phyloP scores from a whole-genome alignment of 2,888 invertebrate species.

The Nasonovia ribisnigri region DNA sequence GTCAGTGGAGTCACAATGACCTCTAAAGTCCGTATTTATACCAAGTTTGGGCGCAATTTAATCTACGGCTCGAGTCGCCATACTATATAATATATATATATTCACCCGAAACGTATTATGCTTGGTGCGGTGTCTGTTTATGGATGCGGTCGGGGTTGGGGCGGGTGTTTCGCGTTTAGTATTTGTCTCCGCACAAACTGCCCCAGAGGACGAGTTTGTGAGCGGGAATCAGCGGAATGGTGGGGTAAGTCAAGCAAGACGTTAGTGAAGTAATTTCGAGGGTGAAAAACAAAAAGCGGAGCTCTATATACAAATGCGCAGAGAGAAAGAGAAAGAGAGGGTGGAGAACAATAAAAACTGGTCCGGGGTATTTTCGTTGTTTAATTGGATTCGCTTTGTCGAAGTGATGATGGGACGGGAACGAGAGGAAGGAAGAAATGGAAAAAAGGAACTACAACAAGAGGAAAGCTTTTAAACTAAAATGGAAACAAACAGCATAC shows the following conservation, averaged over 20 bases:
- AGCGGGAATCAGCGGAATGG: not conserved
- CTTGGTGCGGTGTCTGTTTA: not conserved
- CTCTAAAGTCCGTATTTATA: slow-evolving; percentile 40
- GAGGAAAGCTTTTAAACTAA: slow-evolving; percentile 65
- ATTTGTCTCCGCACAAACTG: slow-evolving; percentile 46
- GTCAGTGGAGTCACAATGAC: slow-evolving; percentile 9
- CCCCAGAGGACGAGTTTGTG: slow-evolving; percentile 47
- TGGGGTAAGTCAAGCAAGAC: slow-evolving; percentile 54
- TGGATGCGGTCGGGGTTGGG: not conserved
- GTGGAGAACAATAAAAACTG: slow-evolving; percentile 62
- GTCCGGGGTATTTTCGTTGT: slow-evolving; percentile 61
- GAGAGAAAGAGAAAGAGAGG: not conserved
- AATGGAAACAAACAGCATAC: slow-evolving; percentile 67
- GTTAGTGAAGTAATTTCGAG: slow-evolving; percentile 60
- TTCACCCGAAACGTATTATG: not conserved
- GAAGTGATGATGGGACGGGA: not conserved
- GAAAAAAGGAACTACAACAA: slow-evolving; percentile 31
- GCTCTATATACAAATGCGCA: not conserved
- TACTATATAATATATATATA: not conserved
- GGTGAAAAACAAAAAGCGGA: slow-evolving; percentile 59
- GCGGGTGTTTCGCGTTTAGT: slow-evolving; percentile 30
- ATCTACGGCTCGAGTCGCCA: not conserved
- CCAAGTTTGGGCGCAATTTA: not conserved
- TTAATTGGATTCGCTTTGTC: slow-evolving; percentile 64
- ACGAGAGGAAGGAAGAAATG: not conserved